Conservation (phyloP, 2,113 vertebrate species). For the Nothoprocta perdicaria region DNA sequence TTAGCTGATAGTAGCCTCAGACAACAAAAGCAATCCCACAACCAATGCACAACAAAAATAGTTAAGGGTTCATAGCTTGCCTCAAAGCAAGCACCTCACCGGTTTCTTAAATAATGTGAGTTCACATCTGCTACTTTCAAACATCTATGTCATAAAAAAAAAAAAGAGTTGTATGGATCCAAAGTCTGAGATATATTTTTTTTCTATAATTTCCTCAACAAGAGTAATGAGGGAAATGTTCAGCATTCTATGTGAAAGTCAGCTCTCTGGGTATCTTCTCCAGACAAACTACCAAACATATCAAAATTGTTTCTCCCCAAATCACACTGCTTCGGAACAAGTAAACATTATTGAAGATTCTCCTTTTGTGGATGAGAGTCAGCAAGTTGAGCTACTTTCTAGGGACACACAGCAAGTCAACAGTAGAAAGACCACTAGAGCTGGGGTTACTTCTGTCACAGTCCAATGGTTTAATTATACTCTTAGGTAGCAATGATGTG, state of each 20-base stretch:
- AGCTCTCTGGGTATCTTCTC: background rate
- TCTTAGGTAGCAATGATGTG: background rate
- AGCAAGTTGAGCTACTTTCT: background rate
- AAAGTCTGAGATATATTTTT: background rate
- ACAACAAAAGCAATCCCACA: background rate
- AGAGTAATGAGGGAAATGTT: background rate
- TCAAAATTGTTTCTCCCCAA: background rate
- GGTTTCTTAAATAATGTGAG: background rate
- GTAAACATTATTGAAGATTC: rapidly evolving
- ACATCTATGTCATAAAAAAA: background rate
- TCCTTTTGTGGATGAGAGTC: background rate
- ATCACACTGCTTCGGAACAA: background rate
- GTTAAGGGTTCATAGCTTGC: background rate
- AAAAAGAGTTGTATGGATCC: background rate
- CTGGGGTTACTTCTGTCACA: background rate
- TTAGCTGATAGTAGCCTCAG: too few species aligned
- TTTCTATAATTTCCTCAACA: background rate
- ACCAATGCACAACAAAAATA: background rate
- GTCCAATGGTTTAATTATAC: background rate
- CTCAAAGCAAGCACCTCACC: background rate
- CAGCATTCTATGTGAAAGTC: background rate
- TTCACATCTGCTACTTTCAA: background rate
- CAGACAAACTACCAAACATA: background rate
- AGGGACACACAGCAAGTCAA: background rate
- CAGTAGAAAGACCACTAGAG: background rate